Percentiles rank a stretch among this genome's conserved stretches.
Evolutionary conservation across 2,113 vertebrate species (phyloP).

Genomic region (Turnix velox): DNA sequence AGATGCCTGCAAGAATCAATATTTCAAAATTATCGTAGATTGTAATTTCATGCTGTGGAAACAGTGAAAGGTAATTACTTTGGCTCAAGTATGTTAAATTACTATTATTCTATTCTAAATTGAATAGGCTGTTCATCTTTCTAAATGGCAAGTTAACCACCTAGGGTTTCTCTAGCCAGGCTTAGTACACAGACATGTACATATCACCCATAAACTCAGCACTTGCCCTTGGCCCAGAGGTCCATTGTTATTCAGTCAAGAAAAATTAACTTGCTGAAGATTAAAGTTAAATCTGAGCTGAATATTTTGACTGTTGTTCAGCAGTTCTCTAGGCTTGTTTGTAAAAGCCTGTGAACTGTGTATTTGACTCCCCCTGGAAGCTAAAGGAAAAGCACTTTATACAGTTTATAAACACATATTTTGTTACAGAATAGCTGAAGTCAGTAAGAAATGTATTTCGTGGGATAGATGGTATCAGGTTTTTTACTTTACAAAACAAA

Average conservation of each 20-base stretch:
- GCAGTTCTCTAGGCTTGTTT: neutral
- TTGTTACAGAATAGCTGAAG: neutral
- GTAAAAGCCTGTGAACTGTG: neutral
- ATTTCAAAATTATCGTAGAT: slow-evolving; percentile 47
- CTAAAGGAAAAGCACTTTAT: neutral
- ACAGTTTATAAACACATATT: neutral
- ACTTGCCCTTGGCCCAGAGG: neutral
- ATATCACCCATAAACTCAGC: neutral
- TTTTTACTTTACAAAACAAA: neutral
- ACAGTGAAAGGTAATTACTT: slow-evolving; percentile 65
- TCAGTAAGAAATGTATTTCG: neutral
- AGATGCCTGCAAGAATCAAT: slow-evolving; percentile 28
- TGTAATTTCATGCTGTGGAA: slow-evolving; percentile 62
- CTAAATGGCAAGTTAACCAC: slow-evolving; percentile 54
- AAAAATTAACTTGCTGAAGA: neutral
- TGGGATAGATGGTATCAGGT: neutral
- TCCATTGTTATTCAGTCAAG: neutral
- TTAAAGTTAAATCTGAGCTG: neutral
- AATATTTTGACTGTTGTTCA: neutral
- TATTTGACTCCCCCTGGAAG: neutral
- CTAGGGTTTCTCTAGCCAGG: neutral
- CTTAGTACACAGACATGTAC: neutral
- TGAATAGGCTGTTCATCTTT: slow-evolving; percentile 64
- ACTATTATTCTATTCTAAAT: slow-evolving; percentile 60
- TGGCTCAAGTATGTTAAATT: slow-evolving; percentile 65